These are phyloP conservation scores for Cathartes aura DNA, from an alignment of 2,113 vertebrate species.

Conservation along the genomic window DNA sequence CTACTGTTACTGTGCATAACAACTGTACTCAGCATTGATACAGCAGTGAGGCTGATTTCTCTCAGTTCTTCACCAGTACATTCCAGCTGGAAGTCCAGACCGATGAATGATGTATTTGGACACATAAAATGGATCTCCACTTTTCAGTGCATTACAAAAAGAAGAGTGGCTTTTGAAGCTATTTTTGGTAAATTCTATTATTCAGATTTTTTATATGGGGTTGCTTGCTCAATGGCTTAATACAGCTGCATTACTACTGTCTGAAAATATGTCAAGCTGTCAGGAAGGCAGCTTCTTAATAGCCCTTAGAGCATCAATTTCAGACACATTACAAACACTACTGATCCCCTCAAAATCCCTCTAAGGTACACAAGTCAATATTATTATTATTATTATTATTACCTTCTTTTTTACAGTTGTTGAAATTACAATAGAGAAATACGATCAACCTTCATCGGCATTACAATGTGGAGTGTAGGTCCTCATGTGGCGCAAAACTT, in stretches of 20 bases:
- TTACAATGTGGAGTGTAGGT: not conserved
- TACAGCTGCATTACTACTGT: not conserved
- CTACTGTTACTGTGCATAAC: not conserved
- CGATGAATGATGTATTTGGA: not conserved
- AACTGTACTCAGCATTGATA: not conserved
- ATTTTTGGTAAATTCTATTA: not conserved
- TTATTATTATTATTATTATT: not conserved
- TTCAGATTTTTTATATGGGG: not conserved
- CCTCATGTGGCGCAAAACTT: not conserved
- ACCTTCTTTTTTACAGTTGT: not conserved
- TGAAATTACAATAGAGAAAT: conserved; percentile 16
- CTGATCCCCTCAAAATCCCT: not conserved
- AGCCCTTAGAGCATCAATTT: not conserved
- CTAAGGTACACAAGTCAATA: not conserved
- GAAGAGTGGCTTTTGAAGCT: not conserved
- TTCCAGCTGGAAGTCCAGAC: not conserved
- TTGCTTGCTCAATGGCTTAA: not conserved
- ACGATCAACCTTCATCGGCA: not conserved
- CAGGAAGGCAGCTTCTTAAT: conserved; percentile 8
- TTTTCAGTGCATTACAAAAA: not conserved
- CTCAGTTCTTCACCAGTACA: not conserved
- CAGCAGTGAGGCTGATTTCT: not conserved
- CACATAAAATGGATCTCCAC: not conserved
- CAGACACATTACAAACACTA: not conserved
- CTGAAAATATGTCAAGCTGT: conserved; percentile 18